phyloP scores from a whole-genome alignment of 2,888 invertebrate genomes.

The Hypsopygia costalis region DNA sequence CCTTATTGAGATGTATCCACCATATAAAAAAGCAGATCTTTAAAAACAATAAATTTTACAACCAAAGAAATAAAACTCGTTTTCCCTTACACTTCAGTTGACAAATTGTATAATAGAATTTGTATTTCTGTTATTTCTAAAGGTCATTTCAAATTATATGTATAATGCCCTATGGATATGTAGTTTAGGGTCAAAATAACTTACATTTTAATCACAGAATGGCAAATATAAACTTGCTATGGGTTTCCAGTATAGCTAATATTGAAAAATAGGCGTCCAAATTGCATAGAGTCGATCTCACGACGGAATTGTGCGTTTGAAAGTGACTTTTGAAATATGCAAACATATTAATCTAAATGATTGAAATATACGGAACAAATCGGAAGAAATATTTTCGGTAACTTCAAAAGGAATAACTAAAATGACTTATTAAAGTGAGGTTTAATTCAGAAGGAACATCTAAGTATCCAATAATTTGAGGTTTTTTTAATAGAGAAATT shows the following conservation, averaged over 20 bases:
- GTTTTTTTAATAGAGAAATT: no score
- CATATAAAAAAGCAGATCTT: conserved; percentile 9
- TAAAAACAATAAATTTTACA: conserved; percentile 1
- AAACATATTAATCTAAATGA: conserved; percentile 5
- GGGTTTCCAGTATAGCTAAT: conserved; percentile 4
- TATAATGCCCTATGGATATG: not conserved
- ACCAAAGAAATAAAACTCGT: not conserved
- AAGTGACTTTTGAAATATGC: conserved; percentile 6
- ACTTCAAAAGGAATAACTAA: not conserved
- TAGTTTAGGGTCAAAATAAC: not conserved
- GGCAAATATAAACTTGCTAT: not conserved
- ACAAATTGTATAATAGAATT: not conserved
- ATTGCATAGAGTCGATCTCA: conserved; percentile 3
- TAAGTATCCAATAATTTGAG: no score
- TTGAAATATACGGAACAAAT: conserved; percentile 3
- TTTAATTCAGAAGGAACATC: no score
- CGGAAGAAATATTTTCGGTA: conserved; percentile 1
- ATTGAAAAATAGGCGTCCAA: conserved; percentile 10
- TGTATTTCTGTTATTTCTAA: not conserved
- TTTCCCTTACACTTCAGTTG: not conserved
- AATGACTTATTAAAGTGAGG: no score
- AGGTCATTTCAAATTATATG: not conserved
- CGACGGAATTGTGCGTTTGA: not conserved
- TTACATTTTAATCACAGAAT: not conserved
- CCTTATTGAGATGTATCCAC: conserved; percentile 46